Base-by-base conservation (phyloP, 2,888 invertebrate species). In the Drosophila macrospina region DNA sequence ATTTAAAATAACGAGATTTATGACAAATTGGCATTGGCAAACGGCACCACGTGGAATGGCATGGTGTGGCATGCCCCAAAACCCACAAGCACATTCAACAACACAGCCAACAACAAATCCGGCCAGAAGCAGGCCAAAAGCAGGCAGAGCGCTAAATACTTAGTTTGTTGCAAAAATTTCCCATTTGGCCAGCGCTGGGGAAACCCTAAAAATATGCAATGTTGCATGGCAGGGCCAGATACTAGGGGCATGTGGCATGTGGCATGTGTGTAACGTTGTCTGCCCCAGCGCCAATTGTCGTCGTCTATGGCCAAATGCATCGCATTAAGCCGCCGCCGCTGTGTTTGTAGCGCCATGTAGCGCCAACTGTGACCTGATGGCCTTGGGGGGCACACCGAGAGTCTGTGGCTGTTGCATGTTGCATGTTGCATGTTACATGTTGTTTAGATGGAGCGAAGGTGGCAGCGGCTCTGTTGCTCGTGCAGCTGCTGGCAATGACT, bases 1-100 rank as follows among this genome's bases (percentile, higher is more conserved):
- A 78, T 86, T 88, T 86, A 74, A 82, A 86, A 82, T 88, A 78
- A 86, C 80, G 74, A 88, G 83, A 85, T 85, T 85, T 85, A 88
- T 85, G 88, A 88, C 88, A 85, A 86, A 86, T 86, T 83, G 78
- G 72, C 86, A 78, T 72, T 79, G 74, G 62, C 50, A 11, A 52
- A 57, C 48, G 52, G 26, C 54, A n/a, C 4, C 7, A 11, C 24
- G 26, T 5, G 34, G 10, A 15, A 32, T 48, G 20, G 24, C 36
- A 24, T 41, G 30, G 50, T 48, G 54, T 54, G 34, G 36, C 41
- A 47, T 62, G 45, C 36, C 16, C 10, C 37, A 24, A 13, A n/a
- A 20, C 44, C 15, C 45, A 36, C 7, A n/a, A 28, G n/a, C 44
- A 55, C 20, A 8, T 5, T 8, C 54, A 11, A n/a, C 10, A n/a